These are phyloP conservation scores for Mohoua ochrocephala DNA, from an alignment of 2,113 vertebrate genomes.

Conservation along the genomic window DNA sequence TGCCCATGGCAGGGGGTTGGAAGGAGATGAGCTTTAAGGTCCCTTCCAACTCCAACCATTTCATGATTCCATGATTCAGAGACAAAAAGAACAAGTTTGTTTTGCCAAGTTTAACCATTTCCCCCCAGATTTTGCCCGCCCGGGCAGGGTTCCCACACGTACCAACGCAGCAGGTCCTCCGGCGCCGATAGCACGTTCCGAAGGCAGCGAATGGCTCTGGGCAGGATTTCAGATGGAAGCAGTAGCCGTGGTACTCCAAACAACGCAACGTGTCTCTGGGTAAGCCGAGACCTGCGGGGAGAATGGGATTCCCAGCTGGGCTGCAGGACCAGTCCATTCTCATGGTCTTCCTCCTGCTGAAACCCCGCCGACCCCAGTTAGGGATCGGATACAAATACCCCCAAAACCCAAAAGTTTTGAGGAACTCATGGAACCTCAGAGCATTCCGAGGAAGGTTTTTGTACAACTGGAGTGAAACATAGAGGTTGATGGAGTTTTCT, in stretches of 20 bases:
- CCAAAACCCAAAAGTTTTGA: background rate
- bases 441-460: background rate
- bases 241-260: background rate
- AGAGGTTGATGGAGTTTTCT: background rate
- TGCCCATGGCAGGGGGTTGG: background rate
- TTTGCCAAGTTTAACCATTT: background rate
- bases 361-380: background rate
- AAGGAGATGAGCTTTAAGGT: fast-evolving
- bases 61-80: background rate
- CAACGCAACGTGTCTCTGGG: conserved; percentile 18
- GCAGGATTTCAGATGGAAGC: conserved; percentile 1
- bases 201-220: background rate
- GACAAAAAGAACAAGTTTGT: background rate
- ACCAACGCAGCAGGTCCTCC: conserved; percentile 39
- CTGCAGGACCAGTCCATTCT: background rate
- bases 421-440: background rate
- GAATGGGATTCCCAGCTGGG: background rate
- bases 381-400: background rate
- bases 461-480: background rate
- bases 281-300: background rate
- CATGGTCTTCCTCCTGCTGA: background rate
- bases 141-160: background rate
- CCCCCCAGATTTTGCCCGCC: background rate
- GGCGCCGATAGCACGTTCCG: background rate
- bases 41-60: background rate